Evolutionary conservation across 2,888 invertebrate genomes (phyloP).

Genomic region (Cremastobaeus sp.): DNA sequence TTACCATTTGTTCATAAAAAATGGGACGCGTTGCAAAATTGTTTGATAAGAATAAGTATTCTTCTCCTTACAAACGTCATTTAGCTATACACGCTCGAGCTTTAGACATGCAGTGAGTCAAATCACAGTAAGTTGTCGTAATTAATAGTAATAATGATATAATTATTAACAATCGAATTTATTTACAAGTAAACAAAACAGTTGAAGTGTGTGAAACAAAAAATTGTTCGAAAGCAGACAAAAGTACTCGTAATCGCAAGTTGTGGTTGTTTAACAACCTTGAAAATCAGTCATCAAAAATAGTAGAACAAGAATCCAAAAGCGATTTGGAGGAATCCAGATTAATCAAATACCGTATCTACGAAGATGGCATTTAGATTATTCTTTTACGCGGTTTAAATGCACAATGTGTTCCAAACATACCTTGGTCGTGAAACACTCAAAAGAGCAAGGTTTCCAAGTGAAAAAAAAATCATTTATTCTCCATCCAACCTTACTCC

Average conservation of each 20-base stretch:
- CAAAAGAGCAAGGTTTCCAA: constrained; percentile 15
- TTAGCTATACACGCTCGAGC: too few species aligned
- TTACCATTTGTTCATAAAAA: constrained; percentile 25
- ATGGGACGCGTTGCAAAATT: constrained; percentile 15
- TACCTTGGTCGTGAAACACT: constrained; percentile 10
- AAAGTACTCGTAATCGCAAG: constrained; percentile 22
- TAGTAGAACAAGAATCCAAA: constrained; percentile 35
- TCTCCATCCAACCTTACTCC: constrained; percentile 14
- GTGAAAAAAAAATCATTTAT: constrained; percentile 8
- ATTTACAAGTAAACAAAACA: constrained; percentile 11
- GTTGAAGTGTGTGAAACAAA: constrained; percentile 17
- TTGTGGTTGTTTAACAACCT: constrained; percentile 13
- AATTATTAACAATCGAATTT: constrained; percentile 9
- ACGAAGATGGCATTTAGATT: constrained; percentile 11
- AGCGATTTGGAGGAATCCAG: constrained; percentile 2
- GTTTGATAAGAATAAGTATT: constrained; percentile 17
- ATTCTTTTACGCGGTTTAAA: constrained; percentile 2
- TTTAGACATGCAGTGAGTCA: too few species aligned
- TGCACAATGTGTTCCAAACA: constrained; percentile 3
- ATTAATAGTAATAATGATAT: constrained; percentile 17
- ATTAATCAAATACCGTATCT: constrained; percentile 6
- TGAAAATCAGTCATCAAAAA: constrained; percentile 6
- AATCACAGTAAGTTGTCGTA: too few species aligned
- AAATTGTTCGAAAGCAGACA: constrained; percentile 10
- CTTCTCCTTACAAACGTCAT: constrained; percentile 16